phyloP scores from a whole-genome alignment of 2,113 vertebrate genomes.

The Megaleporinus macrocephalus region DNA sequence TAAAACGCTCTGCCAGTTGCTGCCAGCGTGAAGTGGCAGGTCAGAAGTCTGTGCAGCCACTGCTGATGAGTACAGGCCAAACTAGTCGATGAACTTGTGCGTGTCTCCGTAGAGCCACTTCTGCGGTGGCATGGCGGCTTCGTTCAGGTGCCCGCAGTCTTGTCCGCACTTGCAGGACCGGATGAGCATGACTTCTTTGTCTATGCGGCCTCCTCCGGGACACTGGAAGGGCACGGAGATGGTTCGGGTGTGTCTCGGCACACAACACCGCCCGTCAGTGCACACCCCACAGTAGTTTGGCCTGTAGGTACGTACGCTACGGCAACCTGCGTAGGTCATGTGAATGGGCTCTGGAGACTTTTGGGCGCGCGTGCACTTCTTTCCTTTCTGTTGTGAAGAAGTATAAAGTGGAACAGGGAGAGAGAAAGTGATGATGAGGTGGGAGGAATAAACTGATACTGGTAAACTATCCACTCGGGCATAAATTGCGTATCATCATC shows the following conservation, averaged over 20 bases:
- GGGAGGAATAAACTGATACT: not conserved
- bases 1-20: constrained; percentile 2
- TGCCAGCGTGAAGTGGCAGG: not conserved
- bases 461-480: too few relatives aligned
- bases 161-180: constrained; percentile 83
- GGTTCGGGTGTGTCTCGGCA: constrained; percentile 77
- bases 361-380: constrained; percentile 81
- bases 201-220: constrained; percentile 74
- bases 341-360: constrained; percentile 77
- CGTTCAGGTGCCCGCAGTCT: constrained; percentile 78
- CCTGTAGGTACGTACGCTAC: constrained; percentile 76
- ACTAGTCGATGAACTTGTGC: constrained; percentile 81
- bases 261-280: constrained; percentile 81
- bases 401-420: not conserved
- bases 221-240: constrained; percentile 78
- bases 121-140: constrained; percentile 76
- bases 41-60: not conserved
- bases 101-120: constrained; percentile 80
- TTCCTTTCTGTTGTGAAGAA: constrained; percentile 76
- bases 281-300: constrained; percentile 82
- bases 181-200: constrained; percentile 79
- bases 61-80: not conserved
- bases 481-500: too few relatives aligned
- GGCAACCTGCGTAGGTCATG: constrained; percentile 79
- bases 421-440: not conserved